Evolutionary conservation across 2,797 vertebrate species (phyloP).

Genomic region (Cuculus canorus): DNA sequence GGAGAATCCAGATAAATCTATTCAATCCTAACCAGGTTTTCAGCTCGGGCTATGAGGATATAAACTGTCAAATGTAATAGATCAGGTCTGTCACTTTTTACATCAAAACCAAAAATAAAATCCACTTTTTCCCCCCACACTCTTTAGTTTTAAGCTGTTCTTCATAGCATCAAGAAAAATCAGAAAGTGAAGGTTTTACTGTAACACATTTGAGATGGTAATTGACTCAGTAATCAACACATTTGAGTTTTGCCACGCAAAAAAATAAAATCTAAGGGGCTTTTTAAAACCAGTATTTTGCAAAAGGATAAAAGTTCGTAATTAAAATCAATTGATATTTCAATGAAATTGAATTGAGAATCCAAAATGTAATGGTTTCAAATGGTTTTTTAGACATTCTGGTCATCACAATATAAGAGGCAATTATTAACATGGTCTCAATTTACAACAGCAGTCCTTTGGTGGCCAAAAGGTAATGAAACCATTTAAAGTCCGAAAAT

Average conservation of each 20-base stretch:
- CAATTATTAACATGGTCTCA: background rate
- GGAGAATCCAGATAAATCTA: conserved; percentile 28
- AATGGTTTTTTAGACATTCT: background rate
- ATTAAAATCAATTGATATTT: background rate
- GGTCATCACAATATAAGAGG: background rate
- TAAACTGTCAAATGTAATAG: conserved; percentile 31
- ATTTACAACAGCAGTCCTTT: background rate
- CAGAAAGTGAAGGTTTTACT: background rate
- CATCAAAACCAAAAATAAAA: background rate
- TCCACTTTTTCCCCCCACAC: background rate
- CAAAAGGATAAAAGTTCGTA: background rate
- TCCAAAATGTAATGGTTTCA: background rate
- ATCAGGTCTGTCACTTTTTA: conserved; percentile 8
- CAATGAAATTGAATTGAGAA: background rate
- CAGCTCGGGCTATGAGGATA: background rate
- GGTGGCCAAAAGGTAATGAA: background rate
- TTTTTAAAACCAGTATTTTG: background rate
- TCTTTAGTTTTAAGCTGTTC: conserved; percentile 15
- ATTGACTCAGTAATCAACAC: background rate
- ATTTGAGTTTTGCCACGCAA: background rate
- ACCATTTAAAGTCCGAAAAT: background rate
- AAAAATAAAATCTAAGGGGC: background rate
- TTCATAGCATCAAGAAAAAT: background rate
- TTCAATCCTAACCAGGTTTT: conserved; percentile 46
- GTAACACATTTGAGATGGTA: background rate